Conservation (phyloP, 2,113 vertebrate species). For the Pachypanchax playfairii region DNA sequence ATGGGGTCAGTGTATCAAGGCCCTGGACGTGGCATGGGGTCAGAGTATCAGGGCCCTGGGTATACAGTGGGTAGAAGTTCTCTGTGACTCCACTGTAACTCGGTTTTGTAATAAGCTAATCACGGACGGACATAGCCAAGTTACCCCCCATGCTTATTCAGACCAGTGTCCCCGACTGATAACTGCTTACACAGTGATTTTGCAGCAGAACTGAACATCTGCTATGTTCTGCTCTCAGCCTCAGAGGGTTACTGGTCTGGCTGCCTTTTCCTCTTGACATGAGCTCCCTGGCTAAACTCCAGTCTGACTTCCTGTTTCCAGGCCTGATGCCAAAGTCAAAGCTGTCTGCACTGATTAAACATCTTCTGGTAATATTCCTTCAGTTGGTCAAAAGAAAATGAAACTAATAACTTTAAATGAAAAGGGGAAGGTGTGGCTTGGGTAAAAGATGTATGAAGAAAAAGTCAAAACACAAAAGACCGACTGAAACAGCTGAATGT, state of each 20-base stretch:
- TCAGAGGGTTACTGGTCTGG: slow-evolving; percentile 38
- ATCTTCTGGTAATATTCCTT: slow-evolving; percentile 6
- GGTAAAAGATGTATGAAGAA: background rate
- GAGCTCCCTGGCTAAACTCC: slow-evolving; percentile 30
- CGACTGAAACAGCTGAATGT: background rate
- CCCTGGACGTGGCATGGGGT: no score
- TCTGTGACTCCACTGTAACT: background rate
- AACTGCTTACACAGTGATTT: slow-evolving; percentile 52
- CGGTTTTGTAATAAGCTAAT: slow-evolving; percentile 38
- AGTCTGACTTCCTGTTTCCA: slow-evolving; percentile 7
- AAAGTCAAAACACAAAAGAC: background rate
- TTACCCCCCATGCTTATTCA: slow-evolving; percentile 4
- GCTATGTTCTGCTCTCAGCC: slow-evolving; percentile 46
- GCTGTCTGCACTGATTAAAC: background rate
- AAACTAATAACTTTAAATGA: slow-evolving; percentile 6
- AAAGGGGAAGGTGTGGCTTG: background rate
- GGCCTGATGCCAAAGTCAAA: slow-evolving; percentile 30
- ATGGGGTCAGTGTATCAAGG: no score
- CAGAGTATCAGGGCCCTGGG: background rate
- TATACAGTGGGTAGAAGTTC: background rate
- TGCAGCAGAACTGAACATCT: slow-evolving; percentile 59
- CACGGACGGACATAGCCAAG: slow-evolving; percentile 27
- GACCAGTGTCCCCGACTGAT: slow-evolving; percentile 36
- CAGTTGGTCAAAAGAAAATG: background rate
- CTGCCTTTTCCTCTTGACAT: slow-evolving; percentile 25